These are phyloP conservation scores for Sebastes umbrosus DNA, from an alignment of 2,797 vertebrate species.

Conservation along the genomic window DNA sequence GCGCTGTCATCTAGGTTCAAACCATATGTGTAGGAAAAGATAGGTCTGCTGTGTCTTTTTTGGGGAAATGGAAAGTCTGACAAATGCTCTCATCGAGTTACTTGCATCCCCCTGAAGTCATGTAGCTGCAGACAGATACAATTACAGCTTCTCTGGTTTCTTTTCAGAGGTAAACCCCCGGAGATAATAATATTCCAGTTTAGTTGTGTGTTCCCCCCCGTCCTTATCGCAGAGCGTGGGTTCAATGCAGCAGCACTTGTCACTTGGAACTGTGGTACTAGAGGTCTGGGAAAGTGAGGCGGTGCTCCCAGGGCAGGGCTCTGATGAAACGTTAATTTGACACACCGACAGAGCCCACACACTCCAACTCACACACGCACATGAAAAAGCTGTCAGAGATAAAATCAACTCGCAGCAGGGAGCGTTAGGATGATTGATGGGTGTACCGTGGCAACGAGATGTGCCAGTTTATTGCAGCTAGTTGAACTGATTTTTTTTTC, in stretches of 20 bases:
- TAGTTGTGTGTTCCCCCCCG: background rate
- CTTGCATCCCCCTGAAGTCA: constrained; percentile 42
- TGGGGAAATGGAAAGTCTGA: constrained; percentile 65
- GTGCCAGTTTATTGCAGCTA: constrained; percentile 44
- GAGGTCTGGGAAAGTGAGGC: constrained; percentile 35
- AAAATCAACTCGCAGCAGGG: constrained; percentile 59
- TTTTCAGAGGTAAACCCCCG: constrained; percentile 33
- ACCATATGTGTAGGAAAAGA: background rate
- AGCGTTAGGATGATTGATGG: constrained; percentile 62
- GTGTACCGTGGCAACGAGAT: constrained; percentile 35
- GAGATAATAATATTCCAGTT: constrained; percentile 34
- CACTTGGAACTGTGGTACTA: constrained; percentile 14
- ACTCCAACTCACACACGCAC: constrained; percentile 30
- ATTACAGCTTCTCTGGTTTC: constrained; percentile 49
- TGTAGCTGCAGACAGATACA: constrained; percentile 37
- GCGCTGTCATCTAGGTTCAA: constrained; percentile 19
- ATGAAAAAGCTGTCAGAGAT: constrained; percentile 67
- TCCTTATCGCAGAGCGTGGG: constrained; percentile 9
- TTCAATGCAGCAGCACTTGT: constrained; percentile 43
- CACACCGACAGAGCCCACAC: constrained; percentile 51
- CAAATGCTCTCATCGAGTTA: constrained; percentile 48
- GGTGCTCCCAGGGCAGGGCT: constrained; percentile 37
- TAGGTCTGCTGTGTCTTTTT: constrained; percentile 4
- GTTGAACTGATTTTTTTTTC: constrained; percentile 27
- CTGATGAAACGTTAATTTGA: constrained; percentile 63